Evolutionary conservation across 2,888 invertebrate genomes (phyloP), one percentile per base, ranked within the genome.

Genomic region (Ecdyonurus torrentis): DNA sequence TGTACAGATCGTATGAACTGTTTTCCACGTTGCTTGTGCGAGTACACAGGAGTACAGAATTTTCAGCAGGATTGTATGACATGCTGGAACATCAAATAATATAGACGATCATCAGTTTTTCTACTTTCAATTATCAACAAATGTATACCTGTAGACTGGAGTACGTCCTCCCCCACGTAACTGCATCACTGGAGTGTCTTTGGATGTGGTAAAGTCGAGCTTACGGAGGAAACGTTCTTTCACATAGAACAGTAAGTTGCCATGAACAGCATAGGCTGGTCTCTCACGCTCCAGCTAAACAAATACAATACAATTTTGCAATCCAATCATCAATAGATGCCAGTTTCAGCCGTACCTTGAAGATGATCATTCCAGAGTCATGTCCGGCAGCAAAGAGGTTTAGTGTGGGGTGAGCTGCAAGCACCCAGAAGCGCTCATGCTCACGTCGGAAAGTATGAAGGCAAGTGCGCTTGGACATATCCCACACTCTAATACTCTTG

Each of bases 311-410:
- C n/a, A n/a, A 50, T 50, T 50, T 58, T n/a, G 1, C 19, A 20
- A 55, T 20, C 22, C 22, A 19, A 55, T 20, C n/a, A 15, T 15
- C 15, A 2, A 15, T 19, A 2, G 2, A 10, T 15, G 2, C 10
- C n/a, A n/a, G n/a, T n/a, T n/a, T n/a, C n/a, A n/a, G n/a, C n/a
- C n/a, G 10, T 64, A 76, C 73, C 71, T 83, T 86, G 77, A 91
- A 93, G 63, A 93, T 86, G n/a, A 93, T 83, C 91, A 93, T 91
- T 68, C 98, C 99, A 53, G 89, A 88, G 78, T 99, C 99, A 75
- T 99, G 99, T 0, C 99, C 98, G n/a, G 98, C 99, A 22, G 98
- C 99, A 77, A 99, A 99, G 60, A 99, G 77, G 77, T 98, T 99
- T 59, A 98, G 78, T 0, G 88, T 85, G 0, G 98, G 98, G 77